These are phyloP conservation scores for Pocillopora grandis DNA, from an alignment of 92 coral and sea anemone species.

Conservation along the genomic window DNA sequence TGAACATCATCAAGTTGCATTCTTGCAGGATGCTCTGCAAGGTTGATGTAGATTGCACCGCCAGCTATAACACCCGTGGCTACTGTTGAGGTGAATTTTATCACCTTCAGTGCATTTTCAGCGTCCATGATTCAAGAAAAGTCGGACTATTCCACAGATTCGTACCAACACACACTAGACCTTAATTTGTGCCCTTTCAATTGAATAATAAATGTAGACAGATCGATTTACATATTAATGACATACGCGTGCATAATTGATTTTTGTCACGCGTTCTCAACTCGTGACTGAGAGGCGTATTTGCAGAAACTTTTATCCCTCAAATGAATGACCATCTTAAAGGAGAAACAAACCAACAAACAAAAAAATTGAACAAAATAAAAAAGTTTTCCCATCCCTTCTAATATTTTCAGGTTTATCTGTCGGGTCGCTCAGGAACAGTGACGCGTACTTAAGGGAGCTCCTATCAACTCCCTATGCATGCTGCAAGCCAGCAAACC, in stretches of 20 bases:
- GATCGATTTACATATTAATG: slow-evolving; percentile 1
- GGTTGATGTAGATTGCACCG: slow-evolving; percentile 57
- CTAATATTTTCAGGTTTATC: too few relatives aligned
- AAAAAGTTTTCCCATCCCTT: too few relatives aligned
- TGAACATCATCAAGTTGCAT: slow-evolving; percentile 64
- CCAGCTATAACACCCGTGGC: slow-evolving; percentile 68
- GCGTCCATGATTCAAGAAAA: slow-evolving; percentile 48
- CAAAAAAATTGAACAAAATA: too few relatives aligned
- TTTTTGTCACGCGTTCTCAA: too few relatives aligned
- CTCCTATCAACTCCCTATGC: neutral
- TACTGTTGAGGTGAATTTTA: slow-evolving; percentile 60
- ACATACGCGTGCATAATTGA: slow-evolving; percentile 1
- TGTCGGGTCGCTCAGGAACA: too few relatives aligned
- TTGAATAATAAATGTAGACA: neutral
- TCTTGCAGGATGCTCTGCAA: slow-evolving; percentile 72
- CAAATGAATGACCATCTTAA: too few relatives aligned
- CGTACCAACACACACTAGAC: neutral
- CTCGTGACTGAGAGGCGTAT: neutral
- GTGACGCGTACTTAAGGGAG: too few relatives aligned
- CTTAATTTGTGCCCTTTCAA: neutral
- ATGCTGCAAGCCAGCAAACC: slow-evolving; percentile 33
- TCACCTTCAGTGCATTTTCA: slow-evolving; percentile 38
- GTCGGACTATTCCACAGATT: neutral
- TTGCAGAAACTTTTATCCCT: too few relatives aligned
- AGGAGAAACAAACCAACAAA: too few relatives aligned